Conservation (phyloP, 2,888 invertebrate species). For the Seladonia tumulorum region DNA sequence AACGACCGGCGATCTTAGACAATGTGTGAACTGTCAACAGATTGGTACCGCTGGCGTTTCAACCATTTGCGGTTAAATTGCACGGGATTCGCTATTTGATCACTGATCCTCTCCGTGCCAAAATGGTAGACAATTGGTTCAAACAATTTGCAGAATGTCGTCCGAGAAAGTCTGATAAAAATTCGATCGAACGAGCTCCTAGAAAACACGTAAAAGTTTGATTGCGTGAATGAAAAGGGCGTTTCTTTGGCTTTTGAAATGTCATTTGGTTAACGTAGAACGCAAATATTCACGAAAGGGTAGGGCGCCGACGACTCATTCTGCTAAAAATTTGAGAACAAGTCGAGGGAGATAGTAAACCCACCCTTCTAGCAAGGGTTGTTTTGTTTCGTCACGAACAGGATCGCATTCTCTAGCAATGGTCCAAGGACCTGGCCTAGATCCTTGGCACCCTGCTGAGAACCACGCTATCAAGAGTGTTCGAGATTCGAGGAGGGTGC, state of each 20-base stretch:
- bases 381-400: neutral
- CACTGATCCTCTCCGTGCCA: too few relatives aligned
- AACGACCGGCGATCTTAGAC: neutral
- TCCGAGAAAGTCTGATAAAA: too few relatives aligned
- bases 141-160: too few relatives aligned
- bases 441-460: neutral
- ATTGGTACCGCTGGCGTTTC: neutral
- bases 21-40: neutral
- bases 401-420: constrained; percentile 1
- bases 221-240: neutral
- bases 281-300: too few relatives aligned
- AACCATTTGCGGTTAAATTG: neutral
- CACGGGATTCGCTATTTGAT: neutral
- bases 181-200: too few relatives aligned
- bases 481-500: neutral
- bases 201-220: neutral
- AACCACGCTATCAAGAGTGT: neutral
- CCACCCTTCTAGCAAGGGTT: neutral
- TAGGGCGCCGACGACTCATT: too few relatives aligned
- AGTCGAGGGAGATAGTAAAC: too few relatives aligned
- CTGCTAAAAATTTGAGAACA: too few relatives aligned
- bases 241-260: too few relatives aligned
- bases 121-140: too few relatives aligned
- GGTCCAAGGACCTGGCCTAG: constrained; percentile 11
- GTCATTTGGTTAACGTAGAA: too few relatives aligned